These are phyloP conservation scores for Eretmochelys imbricata DNA, from an alignment of 2,113 vertebrate genomes.

Conservation along the genomic window DNA sequence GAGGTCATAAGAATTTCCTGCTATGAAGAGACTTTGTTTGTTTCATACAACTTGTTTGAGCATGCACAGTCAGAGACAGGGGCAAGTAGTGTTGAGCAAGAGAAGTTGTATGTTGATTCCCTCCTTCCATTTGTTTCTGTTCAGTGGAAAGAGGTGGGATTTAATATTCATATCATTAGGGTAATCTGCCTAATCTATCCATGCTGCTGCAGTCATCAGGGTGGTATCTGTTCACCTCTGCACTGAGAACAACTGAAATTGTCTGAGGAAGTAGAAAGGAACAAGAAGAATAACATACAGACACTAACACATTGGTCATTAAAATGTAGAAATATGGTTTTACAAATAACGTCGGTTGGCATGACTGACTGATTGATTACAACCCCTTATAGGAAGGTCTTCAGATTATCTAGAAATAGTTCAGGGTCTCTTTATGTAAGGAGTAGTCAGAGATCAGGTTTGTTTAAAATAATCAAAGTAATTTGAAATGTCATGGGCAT, in stretches of 20 bases:
- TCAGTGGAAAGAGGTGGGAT: constrained; percentile 53
- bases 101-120: constrained; percentile 59
- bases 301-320: neutral
- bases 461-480: fast-evolving
- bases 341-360: neutral
- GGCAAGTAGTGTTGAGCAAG: constrained; percentile 47
- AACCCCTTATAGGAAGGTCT: neutral
- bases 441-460: neutral
- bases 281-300: neutral
- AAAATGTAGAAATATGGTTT: neutral
- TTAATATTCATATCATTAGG: constrained; percentile 24
- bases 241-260: neutral
- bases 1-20: constrained; percentile 51
- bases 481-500: neutral
- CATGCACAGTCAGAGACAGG: neutral
- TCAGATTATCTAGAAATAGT: neutral
- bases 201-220: neutral
- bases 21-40: constrained; percentile 59
- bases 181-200: neutral
- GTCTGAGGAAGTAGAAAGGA: neutral
- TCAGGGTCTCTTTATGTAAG: neutral
- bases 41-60: constrained; percentile 4
- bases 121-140: constrained; percentile 46
- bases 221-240: neutral
- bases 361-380: neutral